These are phyloP conservation scores for Mallateleia sp. DNA, from an alignment of 2,888 invertebrate genomes.

Conservation along the genomic window DNA sequence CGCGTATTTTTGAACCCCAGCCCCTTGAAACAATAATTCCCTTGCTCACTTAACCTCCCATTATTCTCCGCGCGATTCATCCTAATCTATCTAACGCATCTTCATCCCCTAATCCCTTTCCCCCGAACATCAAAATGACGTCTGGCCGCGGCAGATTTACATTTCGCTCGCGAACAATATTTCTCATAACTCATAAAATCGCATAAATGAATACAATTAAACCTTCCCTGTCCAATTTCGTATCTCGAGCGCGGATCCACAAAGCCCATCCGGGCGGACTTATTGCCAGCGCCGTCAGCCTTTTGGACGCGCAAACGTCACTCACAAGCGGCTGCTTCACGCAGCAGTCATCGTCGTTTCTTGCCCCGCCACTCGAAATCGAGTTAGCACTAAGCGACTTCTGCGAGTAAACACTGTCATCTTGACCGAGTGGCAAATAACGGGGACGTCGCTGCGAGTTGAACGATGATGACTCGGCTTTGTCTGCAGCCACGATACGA, in stretches of 20 bases:
- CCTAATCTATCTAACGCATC: slow-evolving; percentile 13
- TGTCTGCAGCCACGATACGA: slow-evolving; percentile 62
- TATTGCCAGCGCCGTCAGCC: slow-evolving; percentile 23
- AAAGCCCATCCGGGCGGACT: slow-evolving; percentile 17
- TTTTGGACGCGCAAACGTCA: slow-evolving; percentile 33
- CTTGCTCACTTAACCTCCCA: slow-evolving; percentile 25
- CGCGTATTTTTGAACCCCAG: background rate
- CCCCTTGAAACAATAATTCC: slow-evolving; percentile 19
- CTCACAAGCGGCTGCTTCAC: slow-evolving; percentile 1
- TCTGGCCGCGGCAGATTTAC: slow-evolving; percentile 17
- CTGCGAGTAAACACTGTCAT: slow-evolving; percentile 74
- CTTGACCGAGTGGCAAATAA: slow-evolving; percentile 76
- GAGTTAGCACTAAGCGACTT: slow-evolving; percentile 53
- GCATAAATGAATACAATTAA: slow-evolving; percentile 52
- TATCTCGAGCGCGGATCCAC: background rate
- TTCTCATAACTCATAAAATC: slow-evolving; percentile 30
- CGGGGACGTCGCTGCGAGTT: slow-evolving; percentile 57
- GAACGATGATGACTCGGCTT: slow-evolving; percentile 70
- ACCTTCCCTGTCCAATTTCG: background rate
- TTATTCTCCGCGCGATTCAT: slow-evolving; percentile 16
- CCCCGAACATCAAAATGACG: slow-evolving; percentile 14
- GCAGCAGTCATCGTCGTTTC: slow-evolving; percentile 28
- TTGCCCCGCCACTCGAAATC: slow-evolving; percentile 44
- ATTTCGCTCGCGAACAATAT: slow-evolving; percentile 22
- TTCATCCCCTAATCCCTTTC: slow-evolving; percentile 16